Evolutionary conservation across 2,888 invertebrate species (phyloP).

Genomic region (Pyrrhia umbra): DNA sequence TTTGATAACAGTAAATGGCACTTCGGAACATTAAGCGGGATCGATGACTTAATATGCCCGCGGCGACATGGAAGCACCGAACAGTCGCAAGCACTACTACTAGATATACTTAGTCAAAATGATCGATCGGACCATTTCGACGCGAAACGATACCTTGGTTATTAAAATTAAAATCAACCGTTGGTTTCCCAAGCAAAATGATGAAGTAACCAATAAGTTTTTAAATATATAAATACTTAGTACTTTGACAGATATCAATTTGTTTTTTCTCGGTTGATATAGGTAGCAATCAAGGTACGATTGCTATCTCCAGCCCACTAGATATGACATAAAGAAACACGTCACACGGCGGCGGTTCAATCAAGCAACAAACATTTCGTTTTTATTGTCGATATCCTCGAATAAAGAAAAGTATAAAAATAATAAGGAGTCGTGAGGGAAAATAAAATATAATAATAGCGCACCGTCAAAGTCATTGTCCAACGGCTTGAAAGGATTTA

Average conservation of each 20-base stretch:
- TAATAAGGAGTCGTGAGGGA: slow-evolving; percentile 84
- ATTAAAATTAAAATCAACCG: slow-evolving; percentile 10
- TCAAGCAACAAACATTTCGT: slow-evolving; percentile 84
- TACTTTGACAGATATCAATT: slow-evolving; percentile 25
- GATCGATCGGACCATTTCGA: slow-evolving; percentile 37
- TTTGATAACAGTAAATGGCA: slow-evolving; percentile 47
- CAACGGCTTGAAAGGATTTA: slow-evolving; percentile 78
- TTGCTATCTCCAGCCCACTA: slow-evolving; percentile 46
- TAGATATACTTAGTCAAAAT: slow-evolving; percentile 24
- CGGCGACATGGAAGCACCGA: slow-evolving; percentile 20
- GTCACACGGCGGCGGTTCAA: slow-evolving; percentile 79
- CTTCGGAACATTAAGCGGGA: slow-evolving; percentile 39
- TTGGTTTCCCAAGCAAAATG: slow-evolving; percentile 7
- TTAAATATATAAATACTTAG: slow-evolving; percentile 5
- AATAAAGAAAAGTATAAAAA: slow-evolving; percentile 86
- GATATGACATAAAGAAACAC: slow-evolving; percentile 74
- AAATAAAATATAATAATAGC: slow-evolving; percentile 87
- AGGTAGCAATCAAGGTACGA: slow-evolving; percentile 47
- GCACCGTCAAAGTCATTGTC: slow-evolving; percentile 78
- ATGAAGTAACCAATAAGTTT: slow-evolving; percentile 11
- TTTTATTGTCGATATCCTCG: slow-evolving; percentile 86
- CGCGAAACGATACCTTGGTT: slow-evolving; percentile 1
- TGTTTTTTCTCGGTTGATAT: slow-evolving; percentile 39
- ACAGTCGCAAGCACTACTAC: slow-evolving; percentile 25
- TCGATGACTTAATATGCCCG: slow-evolving; percentile 54